These are phyloP conservation scores for Colletes gigas DNA, from an alignment of 1,140 invertebrate genomes.

Conservation along the genomic window DNA sequence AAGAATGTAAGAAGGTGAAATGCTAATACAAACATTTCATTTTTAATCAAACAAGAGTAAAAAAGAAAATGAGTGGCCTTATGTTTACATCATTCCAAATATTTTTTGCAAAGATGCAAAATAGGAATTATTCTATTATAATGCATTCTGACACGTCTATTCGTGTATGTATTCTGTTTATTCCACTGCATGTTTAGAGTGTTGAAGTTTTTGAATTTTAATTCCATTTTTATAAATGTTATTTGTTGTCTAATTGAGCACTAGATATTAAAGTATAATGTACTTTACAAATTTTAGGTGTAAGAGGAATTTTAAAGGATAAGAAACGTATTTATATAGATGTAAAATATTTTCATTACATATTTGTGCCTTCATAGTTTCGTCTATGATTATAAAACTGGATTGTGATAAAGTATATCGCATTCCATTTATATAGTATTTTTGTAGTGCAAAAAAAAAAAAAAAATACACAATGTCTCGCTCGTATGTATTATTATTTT, in stretches of 20 bases:
- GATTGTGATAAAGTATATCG: conserved; percentile 29
- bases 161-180: conserved; percentile 69
- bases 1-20: conserved; percentile 30
- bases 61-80: conserved; percentile 58
- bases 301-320: conserved; percentile 33
- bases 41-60: conserved; percentile 26
- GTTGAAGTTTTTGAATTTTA: conserved; percentile 80
- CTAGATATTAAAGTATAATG: conserved; percentile 66
- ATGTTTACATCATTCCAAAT: conserved; percentile 60
- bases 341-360: conserved; percentile 55
- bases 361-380: conserved; percentile 39
- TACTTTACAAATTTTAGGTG: conserved; percentile 49
- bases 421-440: conserved; percentile 35
- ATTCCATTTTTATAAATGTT: conserved; percentile 76
- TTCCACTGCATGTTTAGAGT: conserved; percentile 69
- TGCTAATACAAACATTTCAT: conserved; percentile 39
- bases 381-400: conserved; percentile 13
- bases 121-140: conserved; percentile 24
- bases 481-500: conserved; percentile 4
- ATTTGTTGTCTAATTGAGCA: conserved; percentile 74
- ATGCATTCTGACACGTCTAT: conserved; percentile 58
- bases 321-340: conserved; percentile 50
- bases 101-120: conserved; percentile 46
- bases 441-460: conserved; percentile 23
- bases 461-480: conserved; percentile 1